These are phyloP conservation scores for Melanerpes aurifrons DNA, from an alignment of 2,113 vertebrate species.

Conservation along the genomic window DNA sequence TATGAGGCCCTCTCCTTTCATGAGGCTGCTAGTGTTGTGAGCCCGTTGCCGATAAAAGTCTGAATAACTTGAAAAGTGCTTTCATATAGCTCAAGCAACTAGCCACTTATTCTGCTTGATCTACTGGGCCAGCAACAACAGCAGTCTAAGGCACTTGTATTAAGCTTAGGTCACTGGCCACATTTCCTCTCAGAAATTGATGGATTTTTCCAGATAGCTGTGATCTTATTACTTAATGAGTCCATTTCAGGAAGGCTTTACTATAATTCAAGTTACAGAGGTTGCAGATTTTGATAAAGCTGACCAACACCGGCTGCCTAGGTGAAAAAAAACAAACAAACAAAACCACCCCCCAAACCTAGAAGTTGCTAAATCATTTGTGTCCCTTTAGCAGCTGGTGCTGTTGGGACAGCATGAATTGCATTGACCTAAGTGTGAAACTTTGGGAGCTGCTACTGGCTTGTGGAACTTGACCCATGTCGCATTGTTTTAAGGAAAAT, in stretches of 20 bases:
- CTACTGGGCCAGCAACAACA: neutral
- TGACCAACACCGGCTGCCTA: neutral
- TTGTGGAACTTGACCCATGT: neutral
- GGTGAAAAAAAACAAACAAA: neutral
- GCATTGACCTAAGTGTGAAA: neutral
- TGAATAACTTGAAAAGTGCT: neutral
- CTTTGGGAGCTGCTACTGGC: neutral
- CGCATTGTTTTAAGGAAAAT: slow-evolving; percentile 23
- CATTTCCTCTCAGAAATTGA: neutral
- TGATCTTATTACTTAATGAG: neutral
- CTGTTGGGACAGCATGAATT: neutral
- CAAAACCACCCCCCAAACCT: too few relatives aligned
- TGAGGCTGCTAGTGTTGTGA: neutral
- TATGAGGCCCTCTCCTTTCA: neutral
- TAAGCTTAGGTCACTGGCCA: neutral
- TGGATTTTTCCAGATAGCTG: neutral
- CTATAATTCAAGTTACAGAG: neutral
- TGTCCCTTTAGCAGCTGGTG: neutral
- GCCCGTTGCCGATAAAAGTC: neutral
- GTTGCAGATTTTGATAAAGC: neutral
- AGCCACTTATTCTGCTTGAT: neutral
- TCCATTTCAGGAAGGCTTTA: neutral
- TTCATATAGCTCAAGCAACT: neutral
- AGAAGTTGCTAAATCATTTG: neutral
- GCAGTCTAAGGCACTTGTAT: neutral